Conservation (phyloP, 2,797 vertebrate species). For the Neosalanx taihuensis region DNA sequence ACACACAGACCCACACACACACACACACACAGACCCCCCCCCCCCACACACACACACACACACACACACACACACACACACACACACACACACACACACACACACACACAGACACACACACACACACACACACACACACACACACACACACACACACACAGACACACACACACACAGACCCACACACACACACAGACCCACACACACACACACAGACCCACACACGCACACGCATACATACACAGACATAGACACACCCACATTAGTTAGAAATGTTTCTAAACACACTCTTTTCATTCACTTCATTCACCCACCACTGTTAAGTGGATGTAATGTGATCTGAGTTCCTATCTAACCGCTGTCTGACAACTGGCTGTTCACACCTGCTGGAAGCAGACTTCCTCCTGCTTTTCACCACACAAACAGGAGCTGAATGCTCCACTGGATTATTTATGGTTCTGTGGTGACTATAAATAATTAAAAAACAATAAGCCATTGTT, state of each 20-base stretch:
- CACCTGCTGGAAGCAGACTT: neutral
- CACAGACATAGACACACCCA: neutral
- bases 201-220: conserved; percentile 8
- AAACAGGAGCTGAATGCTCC: neutral
- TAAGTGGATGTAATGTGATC: neutral
- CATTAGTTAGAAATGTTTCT: neutral
- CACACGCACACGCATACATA: conserved; percentile 2
- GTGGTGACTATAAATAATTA: neutral
- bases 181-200: neutral
- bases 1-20: conserved; percentile 3
- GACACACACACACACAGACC: conserved; percentile 32
- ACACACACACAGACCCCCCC: conserved; percentile 5
- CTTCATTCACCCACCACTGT: neutral
- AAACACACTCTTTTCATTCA: neutral
- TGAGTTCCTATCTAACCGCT: neutral
- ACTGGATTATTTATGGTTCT: neutral
- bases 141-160: conserved; percentile 3
- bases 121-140: conserved; percentile 22
- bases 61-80: neutral
- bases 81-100: conserved; percentile 2
- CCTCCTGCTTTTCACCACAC: neutral
- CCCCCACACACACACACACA: conserved; percentile 2
- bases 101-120: conserved; percentile 7
- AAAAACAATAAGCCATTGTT: neutral
- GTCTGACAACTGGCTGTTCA: neutral